These are phyloP conservation scores for Cheracebus regulus DNA, from an alignment of 2,797 vertebrate species.

Conservation along the genomic window DNA sequence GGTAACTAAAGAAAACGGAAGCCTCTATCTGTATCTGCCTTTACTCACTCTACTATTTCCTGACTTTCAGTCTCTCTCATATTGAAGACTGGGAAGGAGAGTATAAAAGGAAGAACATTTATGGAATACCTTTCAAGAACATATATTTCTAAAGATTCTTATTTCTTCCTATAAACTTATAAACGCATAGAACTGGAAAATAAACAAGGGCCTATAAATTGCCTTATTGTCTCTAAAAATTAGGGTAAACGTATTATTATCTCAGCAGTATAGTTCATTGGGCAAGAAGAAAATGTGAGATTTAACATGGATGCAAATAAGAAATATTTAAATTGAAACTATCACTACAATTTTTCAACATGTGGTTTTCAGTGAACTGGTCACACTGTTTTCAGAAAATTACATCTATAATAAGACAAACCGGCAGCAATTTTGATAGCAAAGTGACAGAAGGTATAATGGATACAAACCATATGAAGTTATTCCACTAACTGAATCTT, in stretches of 20 bases:
- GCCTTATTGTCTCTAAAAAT: constrained; percentile 36
- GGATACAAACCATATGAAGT: constrained; percentile 89
- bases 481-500: constrained; percentile 84
- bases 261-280: background rate
- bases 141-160: background rate
- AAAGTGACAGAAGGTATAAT: background rate
- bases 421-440: background rate
- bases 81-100: background rate
- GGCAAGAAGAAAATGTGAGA: background rate
- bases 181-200: constrained; percentile 14
- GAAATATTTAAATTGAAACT: constrained; percentile 29
- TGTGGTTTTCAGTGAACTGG: background rate
- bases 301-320: background rate
- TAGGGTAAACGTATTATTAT: background rate
- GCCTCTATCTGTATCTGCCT: background rate
- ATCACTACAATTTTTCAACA: constrained; percentile 6
- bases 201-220: background rate
- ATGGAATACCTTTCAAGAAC: constrained; percentile 33
- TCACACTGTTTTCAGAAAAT: background rate
- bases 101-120: background rate
- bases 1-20: background rate
- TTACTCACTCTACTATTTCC: background rate
- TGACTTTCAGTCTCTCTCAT: background rate
- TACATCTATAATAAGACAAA: background rate
- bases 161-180: background rate